Evolutionary conservation across 2,113 vertebrate genomes (phyloP).

Genomic region (Dipodomys ordii): DNA sequence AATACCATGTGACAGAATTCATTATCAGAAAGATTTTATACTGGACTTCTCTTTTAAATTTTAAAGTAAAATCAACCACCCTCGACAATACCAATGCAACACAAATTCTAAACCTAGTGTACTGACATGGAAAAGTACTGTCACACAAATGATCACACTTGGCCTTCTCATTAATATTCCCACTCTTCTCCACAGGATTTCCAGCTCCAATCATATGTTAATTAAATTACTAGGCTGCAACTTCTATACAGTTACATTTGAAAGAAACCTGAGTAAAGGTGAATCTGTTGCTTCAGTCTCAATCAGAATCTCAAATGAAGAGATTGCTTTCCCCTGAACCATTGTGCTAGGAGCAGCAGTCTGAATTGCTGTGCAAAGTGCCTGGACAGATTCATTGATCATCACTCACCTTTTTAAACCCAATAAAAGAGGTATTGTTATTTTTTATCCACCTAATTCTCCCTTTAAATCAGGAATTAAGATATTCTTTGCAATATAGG

Average conservation of each 20-base stretch:
- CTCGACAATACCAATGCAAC: not conserved
- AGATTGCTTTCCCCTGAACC: not conserved
- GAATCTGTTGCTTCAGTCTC: not conserved
- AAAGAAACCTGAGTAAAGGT: not conserved
- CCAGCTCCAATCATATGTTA: not conserved
- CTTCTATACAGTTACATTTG: not conserved
- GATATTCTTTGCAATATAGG: constrained; percentile 64
- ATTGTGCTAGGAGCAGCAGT: not conserved
- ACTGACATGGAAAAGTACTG: not conserved
- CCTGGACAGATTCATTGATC: constrained; percentile 53
- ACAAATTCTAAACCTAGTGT: not conserved
- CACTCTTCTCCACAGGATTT: not conserved
- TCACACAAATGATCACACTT: not conserved
- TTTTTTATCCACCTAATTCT: constrained; percentile 55
- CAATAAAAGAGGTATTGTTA: constrained; percentile 56
- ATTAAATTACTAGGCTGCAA: not conserved
- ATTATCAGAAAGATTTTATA: not conserved
- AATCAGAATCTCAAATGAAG: constrained; percentile 8
- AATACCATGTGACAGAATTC: not conserved
- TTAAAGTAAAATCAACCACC: not conserved
- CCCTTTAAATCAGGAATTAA: constrained; percentile 70
- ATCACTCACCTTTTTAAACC: constrained; percentile 64
- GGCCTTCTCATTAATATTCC: not conserved
- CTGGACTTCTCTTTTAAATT: not conserved
- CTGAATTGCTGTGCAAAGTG: constrained; percentile 40